A percentile compares a stretch with the other conserved stretches of the same genome.
phyloP scores from a whole-genome alignment of 2,113 vertebrate species.

The Puma concolor region DNA sequence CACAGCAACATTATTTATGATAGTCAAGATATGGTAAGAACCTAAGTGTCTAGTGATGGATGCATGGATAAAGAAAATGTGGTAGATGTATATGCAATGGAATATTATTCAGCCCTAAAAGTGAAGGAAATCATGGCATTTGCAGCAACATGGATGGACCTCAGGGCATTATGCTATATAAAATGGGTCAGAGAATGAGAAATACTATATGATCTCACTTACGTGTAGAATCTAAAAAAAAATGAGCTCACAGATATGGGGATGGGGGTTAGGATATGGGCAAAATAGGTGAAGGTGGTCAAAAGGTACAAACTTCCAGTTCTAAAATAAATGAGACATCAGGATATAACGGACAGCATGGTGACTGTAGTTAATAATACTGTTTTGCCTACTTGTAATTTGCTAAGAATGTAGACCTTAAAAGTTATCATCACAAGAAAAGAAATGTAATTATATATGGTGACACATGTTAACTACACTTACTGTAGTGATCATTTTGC shows the following conservation, averaged over 20 bases:
- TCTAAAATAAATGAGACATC: neutral
- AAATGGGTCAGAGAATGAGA: neutral
- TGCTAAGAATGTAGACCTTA: neutral
- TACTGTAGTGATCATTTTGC: neutral
- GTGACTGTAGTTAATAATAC: neutral
- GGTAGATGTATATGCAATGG: neutral
- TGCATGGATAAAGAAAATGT: neutral
- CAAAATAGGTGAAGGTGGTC: neutral
- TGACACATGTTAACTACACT: conserved; percentile 30
- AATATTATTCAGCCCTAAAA: neutral
- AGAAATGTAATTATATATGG: neutral
- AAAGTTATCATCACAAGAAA: neutral
- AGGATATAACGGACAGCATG: neutral
- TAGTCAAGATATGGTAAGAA: neutral
- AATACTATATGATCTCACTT: neutral
- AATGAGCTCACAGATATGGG: neutral
- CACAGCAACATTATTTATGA: neutral
- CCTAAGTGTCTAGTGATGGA: neutral
- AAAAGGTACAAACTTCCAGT: neutral
- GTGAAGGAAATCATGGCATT: neutral
- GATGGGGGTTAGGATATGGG: neutral
- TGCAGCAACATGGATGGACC: neutral
- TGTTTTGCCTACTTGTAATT: neutral
- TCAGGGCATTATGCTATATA: neutral
- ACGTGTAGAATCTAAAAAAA: neutral